Evolutionary conservation across 2,888 invertebrate species (phyloP).

Genomic region (Lysandra coridon): DNA sequence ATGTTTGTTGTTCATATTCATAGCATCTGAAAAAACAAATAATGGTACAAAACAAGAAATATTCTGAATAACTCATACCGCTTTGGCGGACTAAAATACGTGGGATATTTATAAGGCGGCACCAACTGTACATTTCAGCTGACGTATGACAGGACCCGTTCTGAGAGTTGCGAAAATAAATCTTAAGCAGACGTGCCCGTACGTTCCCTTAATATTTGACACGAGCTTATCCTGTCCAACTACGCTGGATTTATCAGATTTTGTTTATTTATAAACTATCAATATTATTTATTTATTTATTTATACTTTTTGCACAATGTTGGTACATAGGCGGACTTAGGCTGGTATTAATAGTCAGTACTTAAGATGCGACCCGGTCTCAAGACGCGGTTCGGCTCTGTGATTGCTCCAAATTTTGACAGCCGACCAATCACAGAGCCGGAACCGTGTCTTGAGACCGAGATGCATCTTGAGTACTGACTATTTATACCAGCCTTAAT

Average conservation of each 20-base stretch:
- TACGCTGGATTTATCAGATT: slow-evolving; percentile 7
- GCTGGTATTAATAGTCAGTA: too few relatives aligned
- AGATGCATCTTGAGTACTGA: too few relatives aligned
- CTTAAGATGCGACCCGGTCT: too few relatives aligned
- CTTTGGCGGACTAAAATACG: background rate
- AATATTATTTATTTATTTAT: background rate
- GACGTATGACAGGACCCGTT: slow-evolving; percentile 9
- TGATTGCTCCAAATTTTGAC: too few relatives aligned
- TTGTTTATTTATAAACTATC: background rate
- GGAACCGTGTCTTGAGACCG: too few relatives aligned
- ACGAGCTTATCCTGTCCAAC: slow-evolving; percentile 10
- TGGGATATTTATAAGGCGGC: background rate
- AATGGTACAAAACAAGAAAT: background rate
- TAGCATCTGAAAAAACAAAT: background rate
- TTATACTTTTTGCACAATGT: too few relatives aligned
- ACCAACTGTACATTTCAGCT: background rate
- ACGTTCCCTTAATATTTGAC: slow-evolving; percentile 5
- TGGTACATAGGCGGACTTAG: too few relatives aligned
- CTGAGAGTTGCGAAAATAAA: slow-evolving; percentile 9
- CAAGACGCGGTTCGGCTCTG: too few relatives aligned
- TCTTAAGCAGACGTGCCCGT: background rate
- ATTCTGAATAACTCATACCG: background rate
- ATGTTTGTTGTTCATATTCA: background rate
- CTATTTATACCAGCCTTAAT: too few relatives aligned
- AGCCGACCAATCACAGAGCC: too few relatives aligned